Percentiles rank a stretch among this genome's conserved stretches.
Conservation (phyloP, 2,113 vertebrate genomes). For the Aspiorhynchus laticeps region DNA sequence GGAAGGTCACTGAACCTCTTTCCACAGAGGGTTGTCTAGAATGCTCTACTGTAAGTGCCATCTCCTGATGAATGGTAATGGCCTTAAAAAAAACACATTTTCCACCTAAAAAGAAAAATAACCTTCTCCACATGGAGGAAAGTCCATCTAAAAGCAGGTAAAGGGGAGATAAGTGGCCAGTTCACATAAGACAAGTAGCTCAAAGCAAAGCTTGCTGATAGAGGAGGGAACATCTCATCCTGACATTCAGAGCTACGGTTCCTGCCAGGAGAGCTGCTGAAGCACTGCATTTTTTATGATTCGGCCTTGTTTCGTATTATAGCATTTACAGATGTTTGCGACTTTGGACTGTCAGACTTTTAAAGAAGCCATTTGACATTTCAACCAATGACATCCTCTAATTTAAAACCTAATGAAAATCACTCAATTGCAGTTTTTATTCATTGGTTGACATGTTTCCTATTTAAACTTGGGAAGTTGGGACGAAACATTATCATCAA, state of each 20-base stretch:
- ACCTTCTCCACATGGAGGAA: neutral
- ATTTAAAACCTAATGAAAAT: neutral
- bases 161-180: neutral
- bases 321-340: conserved; percentile 42
- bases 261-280: conserved; percentile 70
- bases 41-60: conserved; percentile 46
- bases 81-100: conserved; percentile 23
- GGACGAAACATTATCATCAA: neutral
- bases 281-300: conserved; percentile 77
- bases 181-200: conserved; percentile 19
- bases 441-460: neutral
- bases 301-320: conserved; percentile 73
- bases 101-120: neutral
- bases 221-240: conserved; percentile 59
- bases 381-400: neutral
- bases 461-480: neutral
- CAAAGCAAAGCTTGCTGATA: conserved; percentile 39
- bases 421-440: neutral
- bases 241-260: conserved; percentile 71
- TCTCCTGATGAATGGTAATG: conserved; percentile 46
- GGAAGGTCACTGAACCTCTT: conserved; percentile 53
- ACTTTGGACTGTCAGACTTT: conserved; percentile 6
- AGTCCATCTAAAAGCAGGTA: conserved; percentile 32
- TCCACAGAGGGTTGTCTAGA: conserved; percentile 59
- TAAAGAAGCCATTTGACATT: neutral